phyloP scores from a whole-genome alignment of 2,113 vertebrate genomes.

The Paramormyrops kingsleyae region DNA sequence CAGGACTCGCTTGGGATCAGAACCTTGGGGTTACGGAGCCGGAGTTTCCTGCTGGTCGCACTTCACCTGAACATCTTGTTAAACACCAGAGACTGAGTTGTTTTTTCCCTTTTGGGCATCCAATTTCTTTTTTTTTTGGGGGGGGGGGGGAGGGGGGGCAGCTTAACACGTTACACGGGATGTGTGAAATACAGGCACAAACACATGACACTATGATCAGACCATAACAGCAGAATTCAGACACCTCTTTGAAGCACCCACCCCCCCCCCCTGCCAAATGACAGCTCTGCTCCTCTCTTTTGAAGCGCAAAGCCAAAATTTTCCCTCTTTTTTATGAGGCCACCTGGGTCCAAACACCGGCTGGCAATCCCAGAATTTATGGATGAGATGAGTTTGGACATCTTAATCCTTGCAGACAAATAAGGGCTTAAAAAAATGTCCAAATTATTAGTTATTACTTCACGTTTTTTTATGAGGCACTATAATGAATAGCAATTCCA shows the following conservation, averaged over 20 bases:
- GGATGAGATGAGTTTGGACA: neutral
- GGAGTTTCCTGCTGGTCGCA: neutral
- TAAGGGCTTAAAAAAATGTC: neutral
- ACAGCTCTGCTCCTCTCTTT: conserved; percentile 19
- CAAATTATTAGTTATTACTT: neutral
- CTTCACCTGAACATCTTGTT: neutral
- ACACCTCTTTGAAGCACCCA: neutral
- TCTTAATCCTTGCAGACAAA: neutral
- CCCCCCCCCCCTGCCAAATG: neutral
- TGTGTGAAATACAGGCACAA: neutral
- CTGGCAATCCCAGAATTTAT: conserved; percentile 1
- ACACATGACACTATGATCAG: neutral
- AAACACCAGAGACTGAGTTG: neutral
- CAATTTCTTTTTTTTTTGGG: neutral
- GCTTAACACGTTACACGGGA: neutral
- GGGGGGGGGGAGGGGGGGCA: neutral
- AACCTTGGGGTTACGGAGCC: neutral
- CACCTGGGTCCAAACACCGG: conserved; percentile 19
- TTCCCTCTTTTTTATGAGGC: neutral
- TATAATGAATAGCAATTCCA: neutral
- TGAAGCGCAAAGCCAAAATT: conserved; percentile 23
- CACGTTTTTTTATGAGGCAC: neutral
- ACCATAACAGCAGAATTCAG: neutral
- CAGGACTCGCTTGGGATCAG: neutral
- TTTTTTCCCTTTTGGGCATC: neutral